phyloP scores from a whole-genome alignment of 2,797 vertebrate species.

The Nasua narica region DNA sequence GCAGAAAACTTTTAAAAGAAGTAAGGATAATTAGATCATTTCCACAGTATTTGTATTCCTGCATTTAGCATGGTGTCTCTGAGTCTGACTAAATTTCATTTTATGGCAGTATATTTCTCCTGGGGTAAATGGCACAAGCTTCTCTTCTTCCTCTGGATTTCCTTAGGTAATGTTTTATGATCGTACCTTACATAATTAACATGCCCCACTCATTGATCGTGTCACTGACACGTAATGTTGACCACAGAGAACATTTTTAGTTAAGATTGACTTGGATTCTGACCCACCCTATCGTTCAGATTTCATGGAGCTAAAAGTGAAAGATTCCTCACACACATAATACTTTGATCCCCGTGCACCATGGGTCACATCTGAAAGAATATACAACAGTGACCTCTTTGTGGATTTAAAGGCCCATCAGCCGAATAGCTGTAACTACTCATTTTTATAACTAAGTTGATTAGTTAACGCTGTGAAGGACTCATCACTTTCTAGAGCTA shows the following conservation, averaged over 20 bases:
- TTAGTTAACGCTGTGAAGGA: conserved; percentile 54
- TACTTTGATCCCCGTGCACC: background rate
- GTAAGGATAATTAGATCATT: background rate
- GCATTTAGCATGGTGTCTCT: background rate
- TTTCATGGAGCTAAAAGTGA: background rate
- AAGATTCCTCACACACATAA: background rate
- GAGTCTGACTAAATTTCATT: background rate
- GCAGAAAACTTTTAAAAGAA: background rate
- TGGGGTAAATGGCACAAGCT: background rate
- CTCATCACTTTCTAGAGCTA: conserved; percentile 44
- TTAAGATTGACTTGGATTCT: background rate
- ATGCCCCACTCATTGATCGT: background rate
- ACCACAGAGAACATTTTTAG: background rate
- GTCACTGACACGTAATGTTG: background rate
- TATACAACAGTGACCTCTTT: conserved; percentile 27
- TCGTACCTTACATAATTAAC: background rate
- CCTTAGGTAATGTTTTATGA: background rate
- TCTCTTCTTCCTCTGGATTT: background rate
- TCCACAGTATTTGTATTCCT: background rate
- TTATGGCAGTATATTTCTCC: background rate
- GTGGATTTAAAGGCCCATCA: conserved; percentile 43
- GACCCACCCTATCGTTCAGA: background rate
- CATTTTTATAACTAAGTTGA: conserved; percentile 67
- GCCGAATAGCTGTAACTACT: conserved; percentile 68
- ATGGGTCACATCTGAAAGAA: conserved; percentile 9